phyloP scores from a whole-genome alignment of 2,797 vertebrate species.

The Aselliscus stoliczkanus region DNA sequence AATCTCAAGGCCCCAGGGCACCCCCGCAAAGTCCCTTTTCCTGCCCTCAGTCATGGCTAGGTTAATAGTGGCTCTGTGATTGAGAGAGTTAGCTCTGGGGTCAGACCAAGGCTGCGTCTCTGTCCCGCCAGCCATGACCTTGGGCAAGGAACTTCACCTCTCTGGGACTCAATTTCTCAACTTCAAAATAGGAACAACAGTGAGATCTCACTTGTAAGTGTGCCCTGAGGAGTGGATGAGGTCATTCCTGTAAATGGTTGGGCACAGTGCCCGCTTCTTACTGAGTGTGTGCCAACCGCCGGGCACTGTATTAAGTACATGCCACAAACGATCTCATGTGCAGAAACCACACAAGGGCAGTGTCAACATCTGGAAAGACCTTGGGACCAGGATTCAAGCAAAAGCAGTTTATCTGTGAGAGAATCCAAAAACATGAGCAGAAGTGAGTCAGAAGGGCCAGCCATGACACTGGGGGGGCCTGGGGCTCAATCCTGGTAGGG shows the following conservation, averaged over 20 bases:
- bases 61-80: neutral
- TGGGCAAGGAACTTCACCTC: neutral
- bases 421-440: neutral
- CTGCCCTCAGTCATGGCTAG: neutral
- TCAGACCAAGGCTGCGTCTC: neutral
- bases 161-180: neutral
- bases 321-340: neutral
- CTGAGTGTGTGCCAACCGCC: rapidly evolving
- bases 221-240: neutral
- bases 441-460: neutral
- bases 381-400: neutral
- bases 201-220: neutral
- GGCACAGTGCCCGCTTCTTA: neutral
- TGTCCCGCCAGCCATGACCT: neutral
- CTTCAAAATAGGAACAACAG: neutral
- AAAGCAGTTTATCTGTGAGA: neutral
- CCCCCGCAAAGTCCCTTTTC: neutral
- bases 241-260: rapidly evolving
- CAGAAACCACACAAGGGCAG: neutral
- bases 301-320: neutral
- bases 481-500: neutral
- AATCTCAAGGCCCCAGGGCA: neutral
- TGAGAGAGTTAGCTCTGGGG: neutral
- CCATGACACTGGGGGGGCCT: neutral
- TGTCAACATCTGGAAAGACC: neutral